phyloP scores from a whole-genome alignment of 2,113 vertebrate genomes.

The Tychaedon coryphoeus region DNA sequence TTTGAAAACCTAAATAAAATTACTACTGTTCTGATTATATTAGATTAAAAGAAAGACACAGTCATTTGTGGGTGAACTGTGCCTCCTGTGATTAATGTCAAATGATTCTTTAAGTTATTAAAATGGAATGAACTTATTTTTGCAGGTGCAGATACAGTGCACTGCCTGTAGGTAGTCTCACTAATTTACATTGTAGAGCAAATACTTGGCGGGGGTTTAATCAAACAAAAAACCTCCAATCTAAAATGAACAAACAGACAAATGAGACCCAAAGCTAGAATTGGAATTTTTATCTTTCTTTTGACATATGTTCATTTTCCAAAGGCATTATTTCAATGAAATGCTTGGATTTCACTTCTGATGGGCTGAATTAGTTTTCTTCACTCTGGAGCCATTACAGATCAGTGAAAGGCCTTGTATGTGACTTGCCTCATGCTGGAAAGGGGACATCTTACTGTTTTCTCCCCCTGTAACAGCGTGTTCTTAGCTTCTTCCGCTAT shows the following conservation, averaged over 20 bases:
- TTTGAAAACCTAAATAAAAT: background rate
- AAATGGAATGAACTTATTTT: background rate
- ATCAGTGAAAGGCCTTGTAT: background rate
- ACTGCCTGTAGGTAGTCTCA: background rate
- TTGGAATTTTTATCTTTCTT: background rate
- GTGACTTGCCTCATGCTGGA: background rate
- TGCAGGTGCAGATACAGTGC: background rate
- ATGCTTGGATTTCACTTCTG: background rate
- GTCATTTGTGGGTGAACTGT: background rate
- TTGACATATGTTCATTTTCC: background rate
- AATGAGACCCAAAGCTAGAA: background rate
- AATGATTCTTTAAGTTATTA: background rate
- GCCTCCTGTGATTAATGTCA: background rate
- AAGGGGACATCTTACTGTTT: background rate
- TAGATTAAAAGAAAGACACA: background rate
- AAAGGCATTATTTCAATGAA: background rate
- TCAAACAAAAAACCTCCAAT: background rate
- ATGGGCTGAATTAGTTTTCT: background rate
- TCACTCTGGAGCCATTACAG: background rate
- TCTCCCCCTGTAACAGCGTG: background rate
- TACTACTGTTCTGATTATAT: background rate
- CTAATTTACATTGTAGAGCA: background rate
- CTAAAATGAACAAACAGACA: background rate
- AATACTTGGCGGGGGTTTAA: background rate
- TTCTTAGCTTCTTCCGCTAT: background rate